Conservation (phyloP, 2,888 invertebrate species). For the Cephus sareptanus region DNA sequence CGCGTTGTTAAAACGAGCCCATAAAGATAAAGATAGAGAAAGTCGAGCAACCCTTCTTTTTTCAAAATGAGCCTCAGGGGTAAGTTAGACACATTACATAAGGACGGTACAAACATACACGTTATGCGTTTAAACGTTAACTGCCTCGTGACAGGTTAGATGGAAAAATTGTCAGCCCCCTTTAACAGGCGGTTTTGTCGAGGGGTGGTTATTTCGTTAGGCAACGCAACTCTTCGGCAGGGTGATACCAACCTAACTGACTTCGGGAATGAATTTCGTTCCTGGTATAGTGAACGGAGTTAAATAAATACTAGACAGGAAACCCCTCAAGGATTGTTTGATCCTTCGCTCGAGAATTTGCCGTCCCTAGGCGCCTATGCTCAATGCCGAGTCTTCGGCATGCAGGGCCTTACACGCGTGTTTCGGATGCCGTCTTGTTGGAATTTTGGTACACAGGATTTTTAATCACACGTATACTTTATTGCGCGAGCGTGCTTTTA, state of each 20-base stretch:
- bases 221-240: background rate
- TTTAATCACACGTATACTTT: constrained; percentile 62
- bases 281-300: background rate
- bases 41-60: constrained; percentile 9
- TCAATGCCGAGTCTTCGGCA: background rate
- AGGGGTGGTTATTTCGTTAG: constrained; percentile 21
- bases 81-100: background rate
- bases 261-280: background rate
- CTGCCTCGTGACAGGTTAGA: constrained; percentile 36
- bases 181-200: constrained; percentile 10
- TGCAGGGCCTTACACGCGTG: background rate
- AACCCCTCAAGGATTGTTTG: background rate
- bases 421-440: constrained; percentile 31
- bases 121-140: constrained; percentile 29
- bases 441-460: constrained; percentile 59
- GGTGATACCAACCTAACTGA: background rate
- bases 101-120: background rate
- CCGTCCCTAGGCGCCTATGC: background rate
- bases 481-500: constrained; percentile 51
- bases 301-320: background rate
- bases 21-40: constrained; percentile 55
- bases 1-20: constrained; percentile 44
- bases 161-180: constrained; percentile 14
- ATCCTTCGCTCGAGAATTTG: background rate
- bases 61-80: background rate